phyloP scores from a whole-genome alignment of 2,113 vertebrate species.

The Dermatemys mawii region DNA sequence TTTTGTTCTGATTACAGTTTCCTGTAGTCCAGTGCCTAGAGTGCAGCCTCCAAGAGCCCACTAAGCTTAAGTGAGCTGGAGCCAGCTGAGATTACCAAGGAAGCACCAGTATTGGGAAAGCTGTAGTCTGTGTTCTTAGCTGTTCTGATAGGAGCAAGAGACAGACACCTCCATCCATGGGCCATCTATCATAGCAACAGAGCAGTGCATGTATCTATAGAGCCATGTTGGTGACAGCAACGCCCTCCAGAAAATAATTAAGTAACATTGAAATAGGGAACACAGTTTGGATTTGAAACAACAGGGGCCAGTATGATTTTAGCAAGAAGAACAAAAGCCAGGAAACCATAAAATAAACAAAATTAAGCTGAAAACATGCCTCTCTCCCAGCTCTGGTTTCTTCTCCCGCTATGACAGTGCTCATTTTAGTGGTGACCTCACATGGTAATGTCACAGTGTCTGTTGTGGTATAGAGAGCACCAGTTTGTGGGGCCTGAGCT shows the following conservation, averaged over 20 bases:
- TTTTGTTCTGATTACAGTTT: neutral
- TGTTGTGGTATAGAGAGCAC: neutral
- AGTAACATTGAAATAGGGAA: neutral
- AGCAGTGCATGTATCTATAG: neutral
- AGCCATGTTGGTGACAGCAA: neutral
- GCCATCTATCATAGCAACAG: neutral
- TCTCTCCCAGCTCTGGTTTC: neutral
- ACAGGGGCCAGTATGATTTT: neutral
- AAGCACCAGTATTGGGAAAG: neutral
- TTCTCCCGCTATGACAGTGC: fast-evolving
- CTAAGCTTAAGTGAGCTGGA: neutral
- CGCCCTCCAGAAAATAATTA: neutral
- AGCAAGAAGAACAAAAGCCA: neutral
- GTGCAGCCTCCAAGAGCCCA: fast-evolving
- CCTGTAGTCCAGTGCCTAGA: neutral
- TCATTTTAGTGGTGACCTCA: neutral
- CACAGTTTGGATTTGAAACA: neutral
- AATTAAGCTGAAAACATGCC: neutral
- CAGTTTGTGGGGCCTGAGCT: neutral
- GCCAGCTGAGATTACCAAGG: neutral
- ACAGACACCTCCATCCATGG: neutral
- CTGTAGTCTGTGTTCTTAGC: neutral
- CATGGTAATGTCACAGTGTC: neutral
- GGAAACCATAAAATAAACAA: neutral
- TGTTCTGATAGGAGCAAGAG: neutral